Conservation (phyloP, 2,888 invertebrate genomes). For the Lochmaea capreae region DNA sequence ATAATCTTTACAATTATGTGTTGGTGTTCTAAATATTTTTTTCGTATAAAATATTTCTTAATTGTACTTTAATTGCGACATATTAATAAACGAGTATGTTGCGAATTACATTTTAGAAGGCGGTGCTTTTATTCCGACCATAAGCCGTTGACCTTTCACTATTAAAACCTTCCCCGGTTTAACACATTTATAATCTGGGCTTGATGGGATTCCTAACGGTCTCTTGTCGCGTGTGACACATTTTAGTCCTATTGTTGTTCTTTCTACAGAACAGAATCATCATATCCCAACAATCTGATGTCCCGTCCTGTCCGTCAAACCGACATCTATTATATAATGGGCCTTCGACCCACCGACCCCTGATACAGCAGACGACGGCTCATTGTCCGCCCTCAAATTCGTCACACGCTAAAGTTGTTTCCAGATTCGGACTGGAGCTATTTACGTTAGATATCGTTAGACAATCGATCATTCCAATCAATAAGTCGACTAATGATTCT, state of each 20-base stretch:
- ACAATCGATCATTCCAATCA: too few relatives aligned
- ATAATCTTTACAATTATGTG: too few relatives aligned
- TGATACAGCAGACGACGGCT: slow-evolving; percentile 24
- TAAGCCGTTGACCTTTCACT: neutral
- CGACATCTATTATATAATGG: slow-evolving; percentile 30
- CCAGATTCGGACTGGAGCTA: neutral
- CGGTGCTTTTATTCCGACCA: neutral
- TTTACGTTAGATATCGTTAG: neutral
- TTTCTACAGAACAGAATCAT: slow-evolving; percentile 29
- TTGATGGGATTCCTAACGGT: slow-evolving; percentile 14
- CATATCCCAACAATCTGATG: slow-evolving; percentile 17
- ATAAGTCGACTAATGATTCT: too few relatives aligned
- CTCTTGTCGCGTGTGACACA: slow-evolving; percentile 23
- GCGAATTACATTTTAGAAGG: slow-evolving; percentile 14
- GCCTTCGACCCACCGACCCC: slow-evolving; percentile 20
- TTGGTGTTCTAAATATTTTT: too few relatives aligned
- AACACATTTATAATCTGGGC: slow-evolving; percentile 18
- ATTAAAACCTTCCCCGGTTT: slow-evolving; percentile 7
- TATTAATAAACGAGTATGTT: too few relatives aligned
- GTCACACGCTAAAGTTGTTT: slow-evolving; percentile 47
- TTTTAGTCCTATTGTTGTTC: slow-evolving; percentile 34
- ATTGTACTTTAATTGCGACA: too few relatives aligned
- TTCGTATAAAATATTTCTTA: too few relatives aligned
- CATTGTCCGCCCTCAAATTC: slow-evolving; percentile 48
- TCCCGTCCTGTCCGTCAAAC: slow-evolving; percentile 24